Evolutionary conservation across 2,113 vertebrate genomes (phyloP).

Genomic region (Picathartes gymnocephalus): DNA sequence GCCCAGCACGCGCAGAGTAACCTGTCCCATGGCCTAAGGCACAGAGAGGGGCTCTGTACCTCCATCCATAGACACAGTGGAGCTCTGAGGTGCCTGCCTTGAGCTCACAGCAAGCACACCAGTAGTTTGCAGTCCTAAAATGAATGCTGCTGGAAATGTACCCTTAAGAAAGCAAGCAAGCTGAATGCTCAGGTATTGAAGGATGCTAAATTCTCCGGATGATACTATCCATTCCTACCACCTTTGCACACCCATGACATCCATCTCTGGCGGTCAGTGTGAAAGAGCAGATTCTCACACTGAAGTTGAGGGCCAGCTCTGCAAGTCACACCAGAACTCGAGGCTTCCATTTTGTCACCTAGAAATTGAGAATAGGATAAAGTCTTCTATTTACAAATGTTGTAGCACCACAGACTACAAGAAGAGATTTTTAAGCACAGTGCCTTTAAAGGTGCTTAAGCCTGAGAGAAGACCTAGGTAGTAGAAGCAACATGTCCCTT

Average conservation of each 20-base stretch:
- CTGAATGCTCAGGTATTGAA: background rate
- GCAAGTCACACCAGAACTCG: background rate
- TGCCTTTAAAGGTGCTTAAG: background rate
- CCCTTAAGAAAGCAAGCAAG: background rate
- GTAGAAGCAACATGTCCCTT: background rate
- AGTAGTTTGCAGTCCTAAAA: background rate
- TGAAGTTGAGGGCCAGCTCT: accelerated
- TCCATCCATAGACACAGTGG: accelerated
- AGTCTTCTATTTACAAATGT: background rate
- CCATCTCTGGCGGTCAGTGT: background rate
- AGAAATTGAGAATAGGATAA: background rate
- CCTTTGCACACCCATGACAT: background rate
- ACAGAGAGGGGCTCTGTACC: background rate
- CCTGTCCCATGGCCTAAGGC: background rate
- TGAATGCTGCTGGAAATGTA: background rate
- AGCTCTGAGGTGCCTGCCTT: background rate
- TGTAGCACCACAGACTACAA: background rate
- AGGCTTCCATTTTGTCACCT: background rate
- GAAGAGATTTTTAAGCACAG: background rate
- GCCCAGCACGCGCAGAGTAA: background rate
- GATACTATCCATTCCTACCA: background rate
- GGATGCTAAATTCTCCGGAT: background rate
- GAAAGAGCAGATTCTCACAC: accelerated
- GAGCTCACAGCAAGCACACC: background rate
- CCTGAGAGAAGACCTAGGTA: background rate